A percentile compares a stretch with the other conserved stretches of the same genome.
Conservation (phyloP, 2,888 invertebrate genomes). For the Meloe dianella region DNA sequence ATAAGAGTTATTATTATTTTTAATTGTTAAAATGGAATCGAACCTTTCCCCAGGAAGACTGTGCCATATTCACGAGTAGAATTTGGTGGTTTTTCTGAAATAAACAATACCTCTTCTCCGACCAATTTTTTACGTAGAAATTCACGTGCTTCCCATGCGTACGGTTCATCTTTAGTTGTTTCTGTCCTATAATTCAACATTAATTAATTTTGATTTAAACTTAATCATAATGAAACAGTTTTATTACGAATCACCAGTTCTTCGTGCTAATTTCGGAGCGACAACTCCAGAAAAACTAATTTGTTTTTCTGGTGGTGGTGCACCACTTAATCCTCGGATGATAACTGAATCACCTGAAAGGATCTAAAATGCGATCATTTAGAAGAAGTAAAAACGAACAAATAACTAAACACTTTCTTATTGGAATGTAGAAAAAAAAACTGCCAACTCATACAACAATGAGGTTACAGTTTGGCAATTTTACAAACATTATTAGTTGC, state of each 20-base stretch:
- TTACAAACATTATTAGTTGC: not conserved
- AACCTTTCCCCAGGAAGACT: conserved; percentile 84
- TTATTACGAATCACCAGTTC: conserved; percentile 64
- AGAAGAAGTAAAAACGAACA: conserved; percentile 32
- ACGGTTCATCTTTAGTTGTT: conserved; percentile 88
- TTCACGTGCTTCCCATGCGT: conserved; percentile 97
- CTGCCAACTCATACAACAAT: conserved; percentile 49
- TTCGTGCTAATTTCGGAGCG: conserved; percentile 88
- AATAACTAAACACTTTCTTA: not conserved
- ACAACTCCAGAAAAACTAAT: conserved; percentile 88
- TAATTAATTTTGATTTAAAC: conserved; percentile 11
- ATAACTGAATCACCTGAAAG: conserved; percentile 96
- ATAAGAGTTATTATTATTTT: not conserved
- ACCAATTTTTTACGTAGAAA: conserved; percentile 90
- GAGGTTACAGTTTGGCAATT: conserved; percentile 30
- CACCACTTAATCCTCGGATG: conserved; percentile 85
- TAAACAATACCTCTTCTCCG: conserved; percentile 88
- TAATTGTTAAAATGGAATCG: not conserved
- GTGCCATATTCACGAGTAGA: conserved; percentile 87
- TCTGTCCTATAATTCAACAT: conserved; percentile 61
- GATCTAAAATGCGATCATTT: too few relatives aligned
- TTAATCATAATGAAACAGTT: conserved; percentile 7
- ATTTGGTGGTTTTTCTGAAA: conserved; percentile 82
- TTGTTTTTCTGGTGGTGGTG: conserved; percentile 91
- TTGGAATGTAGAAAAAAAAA: conserved; percentile 34